Evolutionary conservation across 2,888 invertebrate species (phyloP).

Genomic region (Odontothrips loti): DNA sequence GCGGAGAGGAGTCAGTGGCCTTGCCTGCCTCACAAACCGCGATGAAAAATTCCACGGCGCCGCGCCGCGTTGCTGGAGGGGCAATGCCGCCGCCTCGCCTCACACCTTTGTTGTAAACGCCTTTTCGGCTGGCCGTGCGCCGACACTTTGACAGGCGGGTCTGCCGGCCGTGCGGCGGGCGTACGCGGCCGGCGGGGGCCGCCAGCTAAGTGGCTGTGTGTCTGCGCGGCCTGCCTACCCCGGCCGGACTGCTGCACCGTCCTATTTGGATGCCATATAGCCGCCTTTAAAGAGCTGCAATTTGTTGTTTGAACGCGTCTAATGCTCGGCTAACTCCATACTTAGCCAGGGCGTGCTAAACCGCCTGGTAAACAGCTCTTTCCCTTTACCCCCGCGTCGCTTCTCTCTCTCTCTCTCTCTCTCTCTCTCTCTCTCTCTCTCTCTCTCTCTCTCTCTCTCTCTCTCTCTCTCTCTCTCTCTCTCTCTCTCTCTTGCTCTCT

Average conservation of each 20-base stretch:
- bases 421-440: not conserved
- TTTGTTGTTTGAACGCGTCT: slow-evolving; percentile 24
- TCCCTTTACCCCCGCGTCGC: not conserved
- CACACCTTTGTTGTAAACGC: too few relatives aligned
- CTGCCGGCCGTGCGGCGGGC: not conserved
- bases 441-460: not conserved
- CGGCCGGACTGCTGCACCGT: not conserved
- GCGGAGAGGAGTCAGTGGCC: too few relatives aligned
- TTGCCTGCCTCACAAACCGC: too few relatives aligned
- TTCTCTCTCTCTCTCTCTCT: not conserved
- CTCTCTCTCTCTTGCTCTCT: not conserved
- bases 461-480: too few relatives aligned
- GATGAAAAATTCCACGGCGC: too few relatives aligned
- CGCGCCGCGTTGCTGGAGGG: too few relatives aligned
- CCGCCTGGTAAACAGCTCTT: not conserved
- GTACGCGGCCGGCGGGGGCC: not conserved
- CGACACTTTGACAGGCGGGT: too few relatives aligned
- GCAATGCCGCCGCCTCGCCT: too few relatives aligned
- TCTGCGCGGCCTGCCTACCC: not conserved
- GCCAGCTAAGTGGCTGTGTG: too few relatives aligned
- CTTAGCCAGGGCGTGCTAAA: slow-evolving; percentile 15
- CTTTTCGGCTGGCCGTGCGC: too few relatives aligned
- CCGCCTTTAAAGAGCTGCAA: slow-evolving; percentile 22
- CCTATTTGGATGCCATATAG: slow-evolving; percentile 21
- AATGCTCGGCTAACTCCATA: slow-evolving; percentile 22